Conservation (phyloP, 2,888 invertebrate species). For the Elysia crispata region DNA sequence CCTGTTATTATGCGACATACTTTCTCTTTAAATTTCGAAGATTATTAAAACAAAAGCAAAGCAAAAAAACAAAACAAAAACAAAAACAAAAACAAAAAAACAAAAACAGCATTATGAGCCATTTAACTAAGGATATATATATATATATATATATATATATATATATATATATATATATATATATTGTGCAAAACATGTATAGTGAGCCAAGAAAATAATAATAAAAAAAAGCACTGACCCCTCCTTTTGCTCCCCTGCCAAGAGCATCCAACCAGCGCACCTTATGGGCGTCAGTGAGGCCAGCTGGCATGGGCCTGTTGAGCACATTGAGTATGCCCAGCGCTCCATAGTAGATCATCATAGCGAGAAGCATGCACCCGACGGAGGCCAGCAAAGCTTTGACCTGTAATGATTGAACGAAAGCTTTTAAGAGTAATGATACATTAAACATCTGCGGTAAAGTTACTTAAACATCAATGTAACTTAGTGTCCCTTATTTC, state of each 20-base stretch:
- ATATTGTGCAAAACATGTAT: too few relatives aligned
- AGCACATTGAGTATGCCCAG: conserved; percentile 58
- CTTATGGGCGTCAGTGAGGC: conserved; percentile 58
- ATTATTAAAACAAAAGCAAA: background rate
- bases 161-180: too few relatives aligned
- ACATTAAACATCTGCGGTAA: background rate
- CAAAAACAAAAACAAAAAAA: background rate
- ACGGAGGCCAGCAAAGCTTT: background rate
- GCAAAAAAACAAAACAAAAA: background rate
- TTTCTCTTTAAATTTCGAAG: too few relatives aligned
- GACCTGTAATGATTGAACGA: background rate
- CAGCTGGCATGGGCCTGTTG: conserved; percentile 60
- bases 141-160: too few relatives aligned
- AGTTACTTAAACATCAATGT: background rate
- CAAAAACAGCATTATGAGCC: too few relatives aligned
- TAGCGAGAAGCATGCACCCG: conserved; percentile 34
- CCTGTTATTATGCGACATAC: too few relatives aligned
- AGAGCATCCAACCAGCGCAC: conserved; percentile 63
- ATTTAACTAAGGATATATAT: too few relatives aligned
- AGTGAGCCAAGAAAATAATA: too few relatives aligned
- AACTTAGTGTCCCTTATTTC: too few relatives aligned
- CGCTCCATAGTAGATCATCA: conserved; percentile 54
- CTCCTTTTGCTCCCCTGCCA: conserved; percentile 57
- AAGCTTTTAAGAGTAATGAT: background rate
- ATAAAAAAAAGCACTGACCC: conserved; percentile 53